Percentiles rank a stretch among this genome's conserved stretches.
Conservation (phyloP, 2,797 vertebrate species). For the Xenentodon cancila region DNA sequence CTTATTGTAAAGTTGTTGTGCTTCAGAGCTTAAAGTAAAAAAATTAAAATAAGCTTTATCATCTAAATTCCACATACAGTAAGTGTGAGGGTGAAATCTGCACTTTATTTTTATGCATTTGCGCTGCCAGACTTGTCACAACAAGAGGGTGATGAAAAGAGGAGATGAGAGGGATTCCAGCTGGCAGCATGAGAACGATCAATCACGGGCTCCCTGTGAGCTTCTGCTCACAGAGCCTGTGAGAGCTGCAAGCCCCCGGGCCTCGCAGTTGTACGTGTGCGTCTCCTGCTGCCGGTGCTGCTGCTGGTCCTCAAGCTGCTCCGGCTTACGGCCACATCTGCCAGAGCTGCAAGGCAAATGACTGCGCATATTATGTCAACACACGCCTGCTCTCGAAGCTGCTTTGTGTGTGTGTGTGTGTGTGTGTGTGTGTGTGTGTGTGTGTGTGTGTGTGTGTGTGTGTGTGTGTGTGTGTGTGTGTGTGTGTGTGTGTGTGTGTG, state of each 20-base stretch:
- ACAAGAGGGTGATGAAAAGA: constrained; percentile 49
- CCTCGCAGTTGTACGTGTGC: constrained; percentile 18
- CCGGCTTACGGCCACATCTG: constrained; percentile 60
- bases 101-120: constrained; percentile 7
- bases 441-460: constrained; percentile 1
- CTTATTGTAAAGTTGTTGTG: too few relatives aligned
- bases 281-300: constrained; percentile 13
- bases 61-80: constrained; percentile 4
- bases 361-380: constrained; percentile 66
- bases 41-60: too few relatives aligned
- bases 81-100: constrained; percentile 14
- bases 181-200: constrained; percentile 67
- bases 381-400: constrained; percentile 34
- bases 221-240: constrained; percentile 32
- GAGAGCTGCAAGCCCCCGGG: constrained; percentile 41
- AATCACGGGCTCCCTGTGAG: constrained; percentile 60
- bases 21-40: too few relatives aligned
- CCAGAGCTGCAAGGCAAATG: constrained; percentile 57
- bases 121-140: constrained; percentile 5
- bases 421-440: constrained; percentile 4
- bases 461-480: neutral
- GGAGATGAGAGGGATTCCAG: constrained; percentile 69
- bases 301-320: constrained; percentile 40
- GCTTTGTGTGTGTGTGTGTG: constrained; percentile 16
- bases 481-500: neutral